Evolutionary conservation across 2,113 vertebrate species (phyloP), one percentile per base, ranked within the genome.

Genomic region (Siniperca chuatsi): DNA sequence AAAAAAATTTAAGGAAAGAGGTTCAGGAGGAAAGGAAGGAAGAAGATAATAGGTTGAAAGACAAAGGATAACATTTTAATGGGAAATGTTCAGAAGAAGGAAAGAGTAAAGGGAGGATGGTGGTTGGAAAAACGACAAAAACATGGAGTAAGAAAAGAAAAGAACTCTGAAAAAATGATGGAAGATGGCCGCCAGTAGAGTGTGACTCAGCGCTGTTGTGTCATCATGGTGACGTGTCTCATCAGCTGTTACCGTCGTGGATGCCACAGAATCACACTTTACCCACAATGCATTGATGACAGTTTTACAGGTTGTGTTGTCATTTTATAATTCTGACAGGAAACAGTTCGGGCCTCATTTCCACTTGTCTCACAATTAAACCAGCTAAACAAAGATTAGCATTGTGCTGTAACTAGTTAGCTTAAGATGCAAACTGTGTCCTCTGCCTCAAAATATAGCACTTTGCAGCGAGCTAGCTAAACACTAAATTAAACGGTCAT

Each of bases 261-360:
- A 21, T 1, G 1, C 5, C 1, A 5, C 78, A 44, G 69, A 35
- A 46, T 75, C 64, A 60, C 72, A 75, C 62, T 61, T 52, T 60
- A 58, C 64, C 72, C 80, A 82, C 29, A 68, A 75, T 75, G 72
- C 80, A 75, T 2, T 60, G 42, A 5, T 46, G 68, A 42, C 21
- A 16, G 37, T 67, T n/a, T n/a, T 9, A 66, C 11, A 50, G 1
- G 20, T 25, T 37, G 55, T 70, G 18, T 48, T 46, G 40, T 25
- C 8, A 29, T 18, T 16, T 72, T 37, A 37, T 15, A 55, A 71
- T 35, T 54, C 29, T n/a, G 5, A 66, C 12, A n/a, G 37, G 18
- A 52, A 35, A 18, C 67, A 40, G 40, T 8, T 40, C 6, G 6
- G 40, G 40, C 29, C 54, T 55, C 21, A 2, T 55, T 55, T 21